phyloP scores from a whole-genome alignment of 2,113 vertebrate genomes.

The Athene noctua region DNA sequence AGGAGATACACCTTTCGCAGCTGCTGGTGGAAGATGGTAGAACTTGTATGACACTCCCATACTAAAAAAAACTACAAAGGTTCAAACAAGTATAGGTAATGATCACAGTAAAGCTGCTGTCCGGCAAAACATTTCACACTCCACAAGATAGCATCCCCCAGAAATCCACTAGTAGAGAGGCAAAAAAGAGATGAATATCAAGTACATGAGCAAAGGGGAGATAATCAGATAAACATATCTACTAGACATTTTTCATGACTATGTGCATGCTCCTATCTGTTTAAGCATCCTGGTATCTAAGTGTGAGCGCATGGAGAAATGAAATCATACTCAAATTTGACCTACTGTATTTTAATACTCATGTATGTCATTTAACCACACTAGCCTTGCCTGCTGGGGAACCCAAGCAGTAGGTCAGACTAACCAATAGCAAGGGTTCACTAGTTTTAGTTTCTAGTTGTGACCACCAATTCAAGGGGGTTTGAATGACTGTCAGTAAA shows the following conservation, averaged over 20 bases:
- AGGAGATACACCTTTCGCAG: fast-evolving
- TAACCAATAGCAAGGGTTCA: neutral
- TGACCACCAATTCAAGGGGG: neutral
- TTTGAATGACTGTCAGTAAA: neutral
- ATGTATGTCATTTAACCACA: neutral
- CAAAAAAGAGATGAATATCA: neutral
- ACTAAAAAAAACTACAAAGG: neutral
- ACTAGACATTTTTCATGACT: neutral
- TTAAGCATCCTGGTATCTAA: neutral
- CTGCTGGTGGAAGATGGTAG: neutral
- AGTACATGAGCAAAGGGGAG: neutral
- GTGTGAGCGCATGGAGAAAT: neutral
- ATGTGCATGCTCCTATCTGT: neutral
- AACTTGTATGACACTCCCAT: neutral
- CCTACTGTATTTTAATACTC: neutral
- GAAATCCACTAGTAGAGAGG: neutral
- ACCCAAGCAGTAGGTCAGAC: neutral
- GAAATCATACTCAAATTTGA: neutral
- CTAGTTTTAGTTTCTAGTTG: neutral
- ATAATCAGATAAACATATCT: neutral
- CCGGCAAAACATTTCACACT: neutral
- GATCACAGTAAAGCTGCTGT: neutral
- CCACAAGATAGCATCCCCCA: neutral
- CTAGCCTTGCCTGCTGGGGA: neutral
- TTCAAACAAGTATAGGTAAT: neutral